Percentiles rank a stretch among this genome's conserved stretches.
Conservation (phyloP, 2,888 invertebrate species). For the Nasonovia ribisnigri region DNA sequence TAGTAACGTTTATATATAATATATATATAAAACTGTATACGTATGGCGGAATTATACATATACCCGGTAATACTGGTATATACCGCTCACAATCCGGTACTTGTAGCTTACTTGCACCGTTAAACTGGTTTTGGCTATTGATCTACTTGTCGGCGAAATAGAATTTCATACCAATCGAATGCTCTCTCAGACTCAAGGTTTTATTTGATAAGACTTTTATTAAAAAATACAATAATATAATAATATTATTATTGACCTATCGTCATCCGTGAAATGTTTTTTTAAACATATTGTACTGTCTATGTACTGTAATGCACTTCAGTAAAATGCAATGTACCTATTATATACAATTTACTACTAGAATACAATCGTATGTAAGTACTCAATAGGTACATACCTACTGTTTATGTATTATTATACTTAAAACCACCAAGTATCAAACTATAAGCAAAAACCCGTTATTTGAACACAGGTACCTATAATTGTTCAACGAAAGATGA, state of each 20-base stretch:
- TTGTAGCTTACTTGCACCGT: slow-evolving; percentile 35
- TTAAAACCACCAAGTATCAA: background rate
- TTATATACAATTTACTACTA: background rate
- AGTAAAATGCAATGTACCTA: background rate
- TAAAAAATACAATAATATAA: slow-evolving; percentile 11
- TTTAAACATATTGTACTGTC: no score
- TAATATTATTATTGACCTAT: background rate
- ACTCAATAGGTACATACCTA: background rate
- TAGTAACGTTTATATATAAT: background rate
- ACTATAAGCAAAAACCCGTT: slow-evolving; percentile 3
- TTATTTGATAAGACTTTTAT: slow-evolving; percentile 31
- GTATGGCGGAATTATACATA: slow-evolving; percentile 28
- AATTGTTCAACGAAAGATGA: slow-evolving; percentile 15
- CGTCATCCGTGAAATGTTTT: no score
- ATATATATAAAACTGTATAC: background rate
- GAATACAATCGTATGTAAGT: background rate
- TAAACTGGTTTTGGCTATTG: slow-evolving; percentile 57
- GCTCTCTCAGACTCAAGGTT: slow-evolving; percentile 32
- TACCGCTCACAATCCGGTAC: slow-evolving; percentile 27
- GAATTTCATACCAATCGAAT: slow-evolving; percentile 33
- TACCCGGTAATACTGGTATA: slow-evolving; percentile 47
- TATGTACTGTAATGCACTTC: background rate
- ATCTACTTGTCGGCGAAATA: slow-evolving; percentile 55
- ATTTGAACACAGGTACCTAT: background rate
- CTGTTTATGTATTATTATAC: background rate